Evolutionary conservation across 2,797 vertebrate species (phyloP).

Genomic region (Yasuhikotakia modesta): DNA sequence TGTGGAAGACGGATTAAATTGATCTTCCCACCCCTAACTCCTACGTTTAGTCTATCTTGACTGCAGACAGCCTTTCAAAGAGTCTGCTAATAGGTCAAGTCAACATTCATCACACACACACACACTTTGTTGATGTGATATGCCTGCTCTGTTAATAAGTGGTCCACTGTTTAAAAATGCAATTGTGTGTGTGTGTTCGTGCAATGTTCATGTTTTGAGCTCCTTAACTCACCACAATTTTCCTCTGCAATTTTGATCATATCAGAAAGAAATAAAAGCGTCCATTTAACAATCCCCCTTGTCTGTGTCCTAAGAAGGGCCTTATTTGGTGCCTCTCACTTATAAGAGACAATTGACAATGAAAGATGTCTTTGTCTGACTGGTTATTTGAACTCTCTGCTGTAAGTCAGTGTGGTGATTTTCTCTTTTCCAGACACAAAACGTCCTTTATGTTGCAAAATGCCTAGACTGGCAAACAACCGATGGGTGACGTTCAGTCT

Average conservation of each 20-base stretch:
- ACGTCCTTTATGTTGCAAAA: conserved; percentile 43
- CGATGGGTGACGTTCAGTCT: conserved; percentile 38
- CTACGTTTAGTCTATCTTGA: conserved; percentile 3
- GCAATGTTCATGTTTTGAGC: conserved; percentile 8
- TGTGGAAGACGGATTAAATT: conserved; percentile 4
- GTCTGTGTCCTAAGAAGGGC: conserved; percentile 20
- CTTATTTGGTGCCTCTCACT: conserved; percentile 38
- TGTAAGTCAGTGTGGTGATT: conserved; percentile 35
- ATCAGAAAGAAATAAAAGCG: conserved; percentile 8
- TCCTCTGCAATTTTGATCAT: conserved; percentile 20
- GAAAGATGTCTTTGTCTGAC: conserved; percentile 45
- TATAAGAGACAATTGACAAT: conserved; percentile 31
- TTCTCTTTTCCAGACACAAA: conserved; percentile 43
- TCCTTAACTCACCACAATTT: neutral
- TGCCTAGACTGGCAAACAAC: conserved; percentile 16
- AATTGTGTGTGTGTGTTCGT: neutral
- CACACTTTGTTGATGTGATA: neutral
- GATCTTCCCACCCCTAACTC: neutral
- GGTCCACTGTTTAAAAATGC: too few relatives aligned
- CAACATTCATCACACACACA: neutral
- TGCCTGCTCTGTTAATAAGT: neutral
- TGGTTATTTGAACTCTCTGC: conserved; percentile 32
- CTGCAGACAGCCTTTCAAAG: neutral
- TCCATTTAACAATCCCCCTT: conserved; percentile 21
- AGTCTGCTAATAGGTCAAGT: conserved; percentile 23